Base-by-base conservation (phyloP, 2,888 invertebrate species). In the Aromia moschata region DNA sequence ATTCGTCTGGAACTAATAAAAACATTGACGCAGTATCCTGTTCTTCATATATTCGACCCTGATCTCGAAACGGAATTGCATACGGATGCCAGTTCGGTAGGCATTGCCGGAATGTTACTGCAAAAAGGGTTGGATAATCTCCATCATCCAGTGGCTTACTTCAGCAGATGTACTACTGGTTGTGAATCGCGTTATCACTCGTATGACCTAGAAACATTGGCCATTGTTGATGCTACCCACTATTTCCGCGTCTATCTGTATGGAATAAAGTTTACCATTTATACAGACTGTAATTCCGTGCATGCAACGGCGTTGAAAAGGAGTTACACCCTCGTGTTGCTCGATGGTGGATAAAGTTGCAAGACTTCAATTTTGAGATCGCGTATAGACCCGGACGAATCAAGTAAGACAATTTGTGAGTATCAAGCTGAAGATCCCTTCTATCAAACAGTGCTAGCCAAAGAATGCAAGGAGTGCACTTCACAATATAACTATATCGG, bases 341-440 rank as follows among this genome's bases (percentile, higher is more conserved):
- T 0, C 54, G 75, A 0, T 75, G 76, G 74, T 75, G 74, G 74
- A 44, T 70, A 1, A 66, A 69, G 10, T 12, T 73, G 4, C 73
- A 72, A 45, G 70, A 71, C 17, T 68, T 67, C 25, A 44, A 43
- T n/a, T 60, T 60, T 38, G 38, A 49, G n/a, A 56, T 60, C 18
- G 38, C 40, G 12, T 56, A 60, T 15, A 36, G 51, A 10, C 37
- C 37, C 25, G 25, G 25, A 25, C 7, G 7, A 25, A 7, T 25
- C 25, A 25, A 25, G n/a, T n/a, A n/a, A 25, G 38, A 38, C 38
- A 38, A 38, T 38, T 38, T 14, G 38, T 14, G 2, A 38, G 14
- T 38, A 38, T 14, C 38, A 38, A 38, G 38, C 38, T 14, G 38
- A 38, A 14, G 38, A 38, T 38, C 7, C 38, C 1, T 38, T 2